phyloP scores from a whole-genome alignment of 1,140 invertebrate genomes.

The Paraescarpia echinospica region DNA sequence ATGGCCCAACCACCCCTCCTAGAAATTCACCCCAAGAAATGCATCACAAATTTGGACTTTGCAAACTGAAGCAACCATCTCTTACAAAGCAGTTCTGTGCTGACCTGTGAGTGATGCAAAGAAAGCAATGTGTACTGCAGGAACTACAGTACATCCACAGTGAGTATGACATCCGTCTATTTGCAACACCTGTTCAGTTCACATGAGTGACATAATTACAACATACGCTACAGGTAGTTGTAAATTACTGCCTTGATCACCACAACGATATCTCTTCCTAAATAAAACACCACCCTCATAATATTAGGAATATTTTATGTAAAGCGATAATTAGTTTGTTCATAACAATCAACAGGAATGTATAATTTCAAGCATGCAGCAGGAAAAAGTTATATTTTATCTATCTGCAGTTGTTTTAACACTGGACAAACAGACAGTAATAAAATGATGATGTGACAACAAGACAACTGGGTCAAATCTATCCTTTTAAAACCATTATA shows the following conservation, averaged over 20 bases:
- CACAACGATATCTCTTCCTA: not conserved
- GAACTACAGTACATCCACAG: not conserved
- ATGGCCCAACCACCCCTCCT: too few relatives aligned
- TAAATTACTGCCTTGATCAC: not conserved
- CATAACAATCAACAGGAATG: not conserved
- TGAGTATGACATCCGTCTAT: not conserved
- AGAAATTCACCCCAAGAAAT: too few relatives aligned
- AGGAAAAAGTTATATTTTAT: not conserved
- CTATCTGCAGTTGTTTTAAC: not conserved
- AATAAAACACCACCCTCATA: not conserved
- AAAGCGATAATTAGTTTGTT: not conserved
- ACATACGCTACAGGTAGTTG: not conserved
- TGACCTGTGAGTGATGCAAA: not conserved
- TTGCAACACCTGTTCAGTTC: not conserved
- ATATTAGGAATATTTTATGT: not conserved
- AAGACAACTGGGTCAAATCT: not conserved
- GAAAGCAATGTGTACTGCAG: not conserved
- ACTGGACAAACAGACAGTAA: too few relatives aligned
- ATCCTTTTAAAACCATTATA: not conserved
- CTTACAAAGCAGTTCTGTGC: not conserved
- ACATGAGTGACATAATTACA: not conserved
- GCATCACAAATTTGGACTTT: too few relatives aligned
- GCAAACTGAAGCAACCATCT: too few relatives aligned
- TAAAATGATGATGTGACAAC: too few relatives aligned
- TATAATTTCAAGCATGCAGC: not conserved